Percentiles rank a stretch among this genome's conserved stretches.
Evolutionary conservation across 2,888 invertebrate genomes (phyloP).

Genomic region (Copidosoma aretas): DNA sequence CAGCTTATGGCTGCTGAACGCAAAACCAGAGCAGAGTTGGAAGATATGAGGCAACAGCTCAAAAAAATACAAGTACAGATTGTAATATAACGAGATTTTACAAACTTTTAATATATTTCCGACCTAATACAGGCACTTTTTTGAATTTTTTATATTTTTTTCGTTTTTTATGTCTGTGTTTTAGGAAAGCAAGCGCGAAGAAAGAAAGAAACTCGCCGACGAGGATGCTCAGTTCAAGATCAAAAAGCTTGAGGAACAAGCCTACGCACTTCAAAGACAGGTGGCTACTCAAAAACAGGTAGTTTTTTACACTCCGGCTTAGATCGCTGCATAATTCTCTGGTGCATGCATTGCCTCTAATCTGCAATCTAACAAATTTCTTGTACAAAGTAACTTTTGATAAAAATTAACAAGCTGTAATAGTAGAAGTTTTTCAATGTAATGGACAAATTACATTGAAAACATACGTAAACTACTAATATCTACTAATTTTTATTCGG

Average conservation of each 20-base stretch:
- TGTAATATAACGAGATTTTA: conserved; percentile 3
- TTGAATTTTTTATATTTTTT: neutral
- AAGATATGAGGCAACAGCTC: conserved; percentile 84
- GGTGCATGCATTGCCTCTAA: conserved; percentile 50
- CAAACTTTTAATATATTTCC: neutral
- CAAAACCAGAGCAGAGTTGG: conserved; percentile 87
- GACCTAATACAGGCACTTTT: no score
- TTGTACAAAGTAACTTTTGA: conserved; percentile 22
- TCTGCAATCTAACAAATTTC: conserved; percentile 47
- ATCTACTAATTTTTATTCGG: conserved; percentile 17
- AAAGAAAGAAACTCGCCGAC: conserved; percentile 87
- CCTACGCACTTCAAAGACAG: conserved; percentile 90
- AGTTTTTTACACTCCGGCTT: conserved; percentile 46
- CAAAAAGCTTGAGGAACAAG: conserved; percentile 91
- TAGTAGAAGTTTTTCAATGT: conserved; percentile 10
- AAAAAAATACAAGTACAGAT: conserved; percentile 78
- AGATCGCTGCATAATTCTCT: conserved; percentile 30
- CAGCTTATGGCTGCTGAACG: conserved; percentile 95
- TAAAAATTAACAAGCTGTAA: conserved; percentile 7
- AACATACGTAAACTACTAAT: conserved; percentile 21
- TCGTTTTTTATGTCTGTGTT: conserved; percentile 36
- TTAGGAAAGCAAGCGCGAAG: conserved; percentile 89
- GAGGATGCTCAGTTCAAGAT: conserved; percentile 94
- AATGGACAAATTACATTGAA: conserved; percentile 10
- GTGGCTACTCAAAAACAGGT: conserved; percentile 84